Evolutionary conservation across 2,113 vertebrate species (phyloP).

Genomic region (Barbus barbus): DNA sequence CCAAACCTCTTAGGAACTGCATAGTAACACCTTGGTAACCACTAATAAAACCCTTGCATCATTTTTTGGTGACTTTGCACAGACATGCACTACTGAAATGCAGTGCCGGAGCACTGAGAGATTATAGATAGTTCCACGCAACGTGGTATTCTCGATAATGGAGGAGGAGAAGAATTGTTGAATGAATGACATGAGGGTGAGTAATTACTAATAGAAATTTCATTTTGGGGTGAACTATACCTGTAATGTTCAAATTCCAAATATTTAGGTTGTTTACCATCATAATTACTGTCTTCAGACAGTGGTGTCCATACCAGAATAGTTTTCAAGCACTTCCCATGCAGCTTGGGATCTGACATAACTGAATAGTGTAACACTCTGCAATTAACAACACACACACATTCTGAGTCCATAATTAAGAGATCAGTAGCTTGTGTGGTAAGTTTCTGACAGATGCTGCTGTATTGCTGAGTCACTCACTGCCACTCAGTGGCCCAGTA

Average conservation of each 20-base stretch:
- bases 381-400: conserved; percentile 34
- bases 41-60: too few species aligned
- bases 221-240: too few species aligned
- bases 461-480: conserved; percentile 34
- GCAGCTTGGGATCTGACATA: conserved; percentile 11
- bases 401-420: background rate
- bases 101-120: too few species aligned
- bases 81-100: too few species aligned
- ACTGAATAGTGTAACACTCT: conserved; percentile 2
- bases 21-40: too few species aligned
- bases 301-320: background rate
- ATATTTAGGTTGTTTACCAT: background rate
- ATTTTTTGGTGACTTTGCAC: too few species aligned
- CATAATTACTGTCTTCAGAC: background rate
- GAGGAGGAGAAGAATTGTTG: too few species aligned
- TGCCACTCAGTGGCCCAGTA: conserved; percentile 35
- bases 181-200: too few species aligned
- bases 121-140: too few species aligned
- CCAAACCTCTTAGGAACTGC: too few species aligned
- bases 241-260: background rate
- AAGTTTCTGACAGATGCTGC: background rate
- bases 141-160: too few species aligned
- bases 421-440: background rate
- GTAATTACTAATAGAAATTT: too few species aligned
- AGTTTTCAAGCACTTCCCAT: conserved; percentile 12